Evolutionary conservation across 2,113 vertebrate genomes (phyloP).

Genomic region (Loxodonta africana): DNA sequence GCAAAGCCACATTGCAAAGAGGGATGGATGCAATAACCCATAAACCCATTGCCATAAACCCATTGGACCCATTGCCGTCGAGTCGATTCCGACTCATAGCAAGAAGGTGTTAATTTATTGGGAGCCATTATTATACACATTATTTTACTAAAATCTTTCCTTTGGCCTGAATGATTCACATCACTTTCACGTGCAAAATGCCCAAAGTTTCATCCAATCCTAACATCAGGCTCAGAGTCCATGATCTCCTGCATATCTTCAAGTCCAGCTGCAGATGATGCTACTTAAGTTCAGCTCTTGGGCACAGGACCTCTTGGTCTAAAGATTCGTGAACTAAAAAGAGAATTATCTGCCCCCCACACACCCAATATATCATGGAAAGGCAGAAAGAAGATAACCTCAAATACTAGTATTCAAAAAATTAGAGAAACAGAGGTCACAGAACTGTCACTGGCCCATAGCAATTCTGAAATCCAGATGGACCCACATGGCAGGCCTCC

Average conservation of each 20-base stretch:
- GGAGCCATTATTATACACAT: no score
- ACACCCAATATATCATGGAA: not conserved
- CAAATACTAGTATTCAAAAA: not conserved
- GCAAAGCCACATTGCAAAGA: not conserved
- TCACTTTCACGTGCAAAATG: not conserved
- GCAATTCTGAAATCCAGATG: not conserved
- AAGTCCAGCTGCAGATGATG: not conserved
- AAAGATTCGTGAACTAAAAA: not conserved
- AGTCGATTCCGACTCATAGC: no score
- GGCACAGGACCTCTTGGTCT: not conserved
- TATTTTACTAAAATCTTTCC: not conserved
- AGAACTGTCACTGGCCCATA: not conserved
- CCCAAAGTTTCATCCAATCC: constrained; percentile 23
- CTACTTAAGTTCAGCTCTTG: not conserved
- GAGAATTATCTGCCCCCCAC: not conserved
- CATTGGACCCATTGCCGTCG: no score
- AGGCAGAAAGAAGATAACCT: no score
- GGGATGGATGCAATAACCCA: no score
- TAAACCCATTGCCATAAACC: no score
- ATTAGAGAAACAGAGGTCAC: not conserved
- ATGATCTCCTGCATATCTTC: not conserved
- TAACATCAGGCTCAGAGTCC: not conserved
- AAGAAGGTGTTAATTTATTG: not conserved
- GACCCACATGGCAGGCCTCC: not conserved
- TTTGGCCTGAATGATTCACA: not conserved